Conservation (phyloP, 30 jellyfish, hydroid and myxozoan genomes). For the Sanderia malayensis region DNA sequence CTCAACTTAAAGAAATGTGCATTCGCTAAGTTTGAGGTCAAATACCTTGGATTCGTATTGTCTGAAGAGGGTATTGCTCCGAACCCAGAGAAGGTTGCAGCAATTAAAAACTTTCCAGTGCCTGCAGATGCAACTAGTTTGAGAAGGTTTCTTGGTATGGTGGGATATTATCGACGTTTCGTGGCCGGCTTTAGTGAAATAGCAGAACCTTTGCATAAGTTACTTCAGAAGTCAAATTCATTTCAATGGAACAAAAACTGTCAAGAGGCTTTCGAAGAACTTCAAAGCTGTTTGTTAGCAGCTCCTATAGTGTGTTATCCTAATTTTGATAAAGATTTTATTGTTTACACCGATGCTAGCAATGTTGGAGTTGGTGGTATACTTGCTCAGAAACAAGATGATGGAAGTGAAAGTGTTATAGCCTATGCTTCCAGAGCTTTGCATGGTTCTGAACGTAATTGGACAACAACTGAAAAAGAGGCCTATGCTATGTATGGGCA, state of each 20-base stretch:
- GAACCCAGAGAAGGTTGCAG: no score
- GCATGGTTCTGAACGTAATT: constrained; percentile 3
- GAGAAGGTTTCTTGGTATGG: not conserved
- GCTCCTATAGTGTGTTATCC: constrained; percentile 3
- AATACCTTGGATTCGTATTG: no score
- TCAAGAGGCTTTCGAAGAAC: constrained; percentile 5
- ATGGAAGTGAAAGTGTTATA: not conserved
- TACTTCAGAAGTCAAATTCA: not conserved
- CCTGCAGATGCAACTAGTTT: no score
- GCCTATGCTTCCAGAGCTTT: constrained; percentile 4
- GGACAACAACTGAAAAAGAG: constrained; percentile 13
- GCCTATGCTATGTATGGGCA: not conserved
- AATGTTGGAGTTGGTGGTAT: constrained; percentile 5
- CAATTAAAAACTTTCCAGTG: no score
- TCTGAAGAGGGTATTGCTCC: no score
- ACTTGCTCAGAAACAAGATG: not conserved
- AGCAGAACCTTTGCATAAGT: not conserved
- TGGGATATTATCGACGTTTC: constrained; percentile 6
- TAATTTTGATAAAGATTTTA: not conserved
- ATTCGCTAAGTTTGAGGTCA: no score
- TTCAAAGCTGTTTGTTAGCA: not conserved
- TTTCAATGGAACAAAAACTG: not conserved
- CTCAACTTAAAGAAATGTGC: no score
- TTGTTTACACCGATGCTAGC: constrained; percentile 4
- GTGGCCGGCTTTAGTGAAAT: constrained; percentile 1